Conservation (phyloP, 2,797 vertebrate species). For the Micropoecilia bifurca region DNA sequence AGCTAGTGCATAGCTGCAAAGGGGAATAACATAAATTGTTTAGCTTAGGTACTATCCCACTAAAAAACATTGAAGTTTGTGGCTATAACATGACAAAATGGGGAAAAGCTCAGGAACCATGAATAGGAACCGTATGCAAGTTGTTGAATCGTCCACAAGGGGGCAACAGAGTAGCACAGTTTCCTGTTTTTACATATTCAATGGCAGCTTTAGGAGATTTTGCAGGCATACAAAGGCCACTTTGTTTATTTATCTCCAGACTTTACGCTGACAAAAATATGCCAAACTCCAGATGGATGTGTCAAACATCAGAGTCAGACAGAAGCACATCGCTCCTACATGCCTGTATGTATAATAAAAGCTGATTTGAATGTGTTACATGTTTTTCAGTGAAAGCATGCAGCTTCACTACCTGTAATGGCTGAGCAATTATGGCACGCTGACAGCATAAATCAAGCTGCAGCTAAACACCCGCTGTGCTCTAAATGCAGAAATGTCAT, state of each 20-base stretch:
- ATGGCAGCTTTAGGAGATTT: conserved; percentile 37
- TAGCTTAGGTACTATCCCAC: neutral
- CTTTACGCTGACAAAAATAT: conserved; percentile 15
- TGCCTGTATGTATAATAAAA: conserved; percentile 62
- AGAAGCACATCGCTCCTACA: conserved; percentile 52
- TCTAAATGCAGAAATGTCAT: conserved; percentile 56
- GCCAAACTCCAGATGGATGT: conserved; percentile 13
- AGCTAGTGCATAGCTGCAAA: neutral
- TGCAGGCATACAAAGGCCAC: conserved; percentile 18
- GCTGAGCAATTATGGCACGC: conserved; percentile 61
- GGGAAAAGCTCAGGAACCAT: neutral
- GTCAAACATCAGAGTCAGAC: conserved; percentile 32
- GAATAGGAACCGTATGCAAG: conserved; percentile 14
- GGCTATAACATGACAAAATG: neutral
- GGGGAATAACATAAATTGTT: neutral
- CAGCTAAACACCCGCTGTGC: conserved; percentile 45
- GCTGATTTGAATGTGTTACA: conserved; percentile 34
- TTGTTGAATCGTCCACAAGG: conserved; percentile 68
- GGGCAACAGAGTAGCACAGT: conserved; percentile 66
- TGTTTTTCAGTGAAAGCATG: conserved; percentile 52
- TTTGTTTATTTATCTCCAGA: conserved; percentile 21
- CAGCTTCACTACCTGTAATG: conserved; percentile 63
- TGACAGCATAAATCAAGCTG: conserved; percentile 68
- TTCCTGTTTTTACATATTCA: conserved; percentile 30
- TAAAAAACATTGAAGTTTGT: neutral